Evolutionary conservation across 2,797 vertebrate genomes (phyloP).

Genomic region (Phataginus tricuspis): DNA sequence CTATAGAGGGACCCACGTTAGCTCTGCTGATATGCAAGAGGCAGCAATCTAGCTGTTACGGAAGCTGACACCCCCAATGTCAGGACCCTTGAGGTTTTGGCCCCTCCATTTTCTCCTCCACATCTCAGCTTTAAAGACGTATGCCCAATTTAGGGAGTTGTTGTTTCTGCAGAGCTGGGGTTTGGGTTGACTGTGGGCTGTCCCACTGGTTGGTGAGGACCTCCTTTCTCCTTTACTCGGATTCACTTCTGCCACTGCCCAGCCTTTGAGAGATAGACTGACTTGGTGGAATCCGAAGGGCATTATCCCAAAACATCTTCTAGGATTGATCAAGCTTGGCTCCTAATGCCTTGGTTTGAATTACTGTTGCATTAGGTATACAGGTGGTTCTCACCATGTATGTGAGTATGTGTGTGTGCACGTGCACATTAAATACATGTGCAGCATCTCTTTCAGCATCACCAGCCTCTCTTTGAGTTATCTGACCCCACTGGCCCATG

Average conservation of each 20-base stretch:
- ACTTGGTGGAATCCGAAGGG: not conserved
- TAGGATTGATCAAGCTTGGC: not conserved
- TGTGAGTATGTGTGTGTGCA: not conserved
- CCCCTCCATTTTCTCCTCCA: not conserved
- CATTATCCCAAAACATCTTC: not conserved
- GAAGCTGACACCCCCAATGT: not conserved
- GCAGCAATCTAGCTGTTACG: not conserved
- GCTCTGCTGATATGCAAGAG: not conserved
- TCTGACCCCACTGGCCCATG: not conserved
- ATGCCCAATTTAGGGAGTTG: not conserved
- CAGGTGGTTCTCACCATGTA: fast-evolving
- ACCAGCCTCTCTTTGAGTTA: not conserved
- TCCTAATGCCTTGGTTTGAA: not conserved
- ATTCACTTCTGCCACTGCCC: not conserved
- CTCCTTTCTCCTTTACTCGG: not conserved
- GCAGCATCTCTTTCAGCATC: not conserved
- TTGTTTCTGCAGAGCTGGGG: not conserved
- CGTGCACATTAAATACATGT: not conserved
- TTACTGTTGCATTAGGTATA: not conserved
- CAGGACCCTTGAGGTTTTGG: not conserved
- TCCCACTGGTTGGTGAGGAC: not conserved
- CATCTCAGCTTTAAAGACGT: not conserved
- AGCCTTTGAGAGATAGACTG: not conserved
- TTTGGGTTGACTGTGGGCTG: not conserved
- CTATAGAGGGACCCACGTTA: not conserved